Conservation (phyloP, 2,888 invertebrate species). For the Sepiola atlantica region DNA sequence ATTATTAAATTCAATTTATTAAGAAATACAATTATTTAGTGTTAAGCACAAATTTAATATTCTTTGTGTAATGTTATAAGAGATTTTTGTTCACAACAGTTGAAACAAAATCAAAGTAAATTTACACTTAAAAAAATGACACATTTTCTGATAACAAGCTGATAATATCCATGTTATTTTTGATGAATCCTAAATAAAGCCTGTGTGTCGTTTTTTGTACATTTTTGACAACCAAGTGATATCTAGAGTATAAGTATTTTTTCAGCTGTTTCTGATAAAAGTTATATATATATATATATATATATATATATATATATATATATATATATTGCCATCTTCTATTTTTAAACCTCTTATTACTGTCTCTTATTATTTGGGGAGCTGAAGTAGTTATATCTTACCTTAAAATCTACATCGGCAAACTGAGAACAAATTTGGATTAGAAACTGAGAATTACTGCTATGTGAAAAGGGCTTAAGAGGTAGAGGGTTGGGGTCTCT, state of each 20-base stretch:
- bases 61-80: too few species aligned
- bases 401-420: not conserved
- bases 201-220: not conserved
- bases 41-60: too few species aligned
- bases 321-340: not conserved
- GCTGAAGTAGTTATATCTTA: not conserved
- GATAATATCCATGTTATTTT: not conserved
- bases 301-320: not conserved
- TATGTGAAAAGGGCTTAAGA: not conserved
- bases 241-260: not conserved
- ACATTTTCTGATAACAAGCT: too few species aligned
- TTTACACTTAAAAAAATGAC: too few species aligned
- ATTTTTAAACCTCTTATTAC: not conserved
- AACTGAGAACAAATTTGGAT: not conserved
- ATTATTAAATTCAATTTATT: too few species aligned
- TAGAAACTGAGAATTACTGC: not conserved
- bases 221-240: not conserved
- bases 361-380: constrained; percentile 32
- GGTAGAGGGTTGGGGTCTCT: not conserved
- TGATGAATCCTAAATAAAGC: not conserved
- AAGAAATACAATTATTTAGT: too few species aligned
- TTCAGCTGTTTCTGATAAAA: constrained; percentile 32
- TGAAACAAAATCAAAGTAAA: too few species aligned
- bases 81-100: too few species aligned
- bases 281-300: not conserved